Evolutionary conservation across 2,888 invertebrate species (phyloP).

Genomic region (Lithophane socia): DNA sequence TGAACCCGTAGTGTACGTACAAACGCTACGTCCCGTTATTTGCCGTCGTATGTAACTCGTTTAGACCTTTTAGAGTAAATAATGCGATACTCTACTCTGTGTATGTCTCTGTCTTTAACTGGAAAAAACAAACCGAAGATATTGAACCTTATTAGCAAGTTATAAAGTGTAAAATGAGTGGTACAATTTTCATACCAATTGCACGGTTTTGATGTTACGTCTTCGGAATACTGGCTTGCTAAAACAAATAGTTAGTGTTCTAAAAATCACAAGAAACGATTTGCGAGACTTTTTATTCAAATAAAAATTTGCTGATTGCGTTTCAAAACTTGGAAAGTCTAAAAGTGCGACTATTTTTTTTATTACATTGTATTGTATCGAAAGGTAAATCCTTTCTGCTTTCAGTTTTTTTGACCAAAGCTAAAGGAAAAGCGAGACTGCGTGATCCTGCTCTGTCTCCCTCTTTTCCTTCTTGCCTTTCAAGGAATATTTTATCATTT

Average conservation of each 20-base stretch:
- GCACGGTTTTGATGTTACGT: neutral
- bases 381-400: neutral
- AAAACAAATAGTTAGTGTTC: neutral
- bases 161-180: conserved; percentile 12
- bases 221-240: conserved; percentile 1
- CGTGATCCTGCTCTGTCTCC: no score
- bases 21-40: conserved; percentile 74
- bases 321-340: conserved; percentile 3
- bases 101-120: conserved; percentile 17
- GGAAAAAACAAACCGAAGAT: neutral
- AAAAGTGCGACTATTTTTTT: neutral
- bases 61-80: conserved; percentile 61
- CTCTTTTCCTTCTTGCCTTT: neutral
- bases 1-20: conserved; percentile 49
- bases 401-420: neutral
- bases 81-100: conserved; percentile 35
- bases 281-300: conserved; percentile 28
- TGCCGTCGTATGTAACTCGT: conserved; percentile 69
- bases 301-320: conserved; percentile 24
- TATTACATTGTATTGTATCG: neutral
- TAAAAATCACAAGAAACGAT: neutral
- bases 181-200: neutral
- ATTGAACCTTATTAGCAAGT: conserved; percentile 19
- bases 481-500: conserved; percentile 20
- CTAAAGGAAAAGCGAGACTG: neutral